These are phyloP conservation scores for Cephalopholis sonnerati DNA, from an alignment of 2,113 vertebrate genomes.

Conservation along the genomic window DNA sequence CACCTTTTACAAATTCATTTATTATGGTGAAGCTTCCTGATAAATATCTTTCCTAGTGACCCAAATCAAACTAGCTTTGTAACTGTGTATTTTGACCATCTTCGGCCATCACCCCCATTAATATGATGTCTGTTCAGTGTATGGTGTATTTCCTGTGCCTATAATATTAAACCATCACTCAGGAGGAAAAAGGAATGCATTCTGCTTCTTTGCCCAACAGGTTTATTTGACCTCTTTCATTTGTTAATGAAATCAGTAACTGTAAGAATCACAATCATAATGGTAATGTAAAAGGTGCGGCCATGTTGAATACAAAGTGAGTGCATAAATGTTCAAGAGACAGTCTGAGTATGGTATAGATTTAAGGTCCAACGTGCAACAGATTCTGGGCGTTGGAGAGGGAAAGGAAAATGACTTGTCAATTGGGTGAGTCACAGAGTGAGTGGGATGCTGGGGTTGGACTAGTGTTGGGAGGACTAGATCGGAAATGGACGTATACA, in stretches of 20 bases:
- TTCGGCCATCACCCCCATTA: background rate
- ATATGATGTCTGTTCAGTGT: background rate
- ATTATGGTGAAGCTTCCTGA: background rate
- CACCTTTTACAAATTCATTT: background rate
- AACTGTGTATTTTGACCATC: background rate
- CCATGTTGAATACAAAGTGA: background rate
- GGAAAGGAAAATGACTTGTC: background rate
- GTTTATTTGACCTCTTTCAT: too few species aligned
- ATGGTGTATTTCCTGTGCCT: background rate
- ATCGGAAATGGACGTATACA: conserved; percentile 8
- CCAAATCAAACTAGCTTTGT: background rate
- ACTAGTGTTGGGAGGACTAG: background rate
- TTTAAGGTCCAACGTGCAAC: background rate
- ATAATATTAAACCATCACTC: background rate
- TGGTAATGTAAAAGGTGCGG: background rate
- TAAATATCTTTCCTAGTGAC: background rate
- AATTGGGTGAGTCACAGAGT: conserved; percentile 1
- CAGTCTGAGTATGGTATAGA: background rate
- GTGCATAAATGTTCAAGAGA: background rate
- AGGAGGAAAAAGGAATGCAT: too few species aligned
- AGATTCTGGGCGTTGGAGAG: conserved; percentile 18
- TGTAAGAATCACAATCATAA: background rate
- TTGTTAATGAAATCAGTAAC: background rate
- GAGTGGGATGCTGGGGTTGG: conserved; percentile 13
- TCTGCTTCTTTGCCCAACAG: too few species aligned